These are phyloP conservation scores for Callospermophilus lateralis DNA, from an alignment of 2,113 vertebrate genomes.

Conservation along the genomic window DNA sequence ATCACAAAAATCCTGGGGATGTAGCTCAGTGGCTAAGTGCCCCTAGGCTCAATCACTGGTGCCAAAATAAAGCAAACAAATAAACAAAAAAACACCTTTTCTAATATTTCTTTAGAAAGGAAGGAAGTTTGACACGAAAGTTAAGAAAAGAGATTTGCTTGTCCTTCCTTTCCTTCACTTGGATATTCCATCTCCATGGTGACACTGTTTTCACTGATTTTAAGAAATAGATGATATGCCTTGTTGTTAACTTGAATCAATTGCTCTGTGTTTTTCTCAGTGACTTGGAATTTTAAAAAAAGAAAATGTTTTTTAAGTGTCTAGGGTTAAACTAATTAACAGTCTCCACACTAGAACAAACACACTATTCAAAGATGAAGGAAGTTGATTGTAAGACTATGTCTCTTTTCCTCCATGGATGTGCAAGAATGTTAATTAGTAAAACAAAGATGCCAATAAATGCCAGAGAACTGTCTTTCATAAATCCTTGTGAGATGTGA, in stretches of 20 bases:
- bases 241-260: constrained; percentile 47
- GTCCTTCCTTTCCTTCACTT: background rate
- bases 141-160: background rate
- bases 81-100: background rate
- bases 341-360: constrained; percentile 44
- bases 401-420: background rate
- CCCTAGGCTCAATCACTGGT: too few species aligned
- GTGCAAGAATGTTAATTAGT: constrained; percentile 65
- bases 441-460: constrained; percentile 38
- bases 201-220: background rate
- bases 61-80: too few species aligned
- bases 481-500: constrained; percentile 61
- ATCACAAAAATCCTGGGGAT: too few species aligned
- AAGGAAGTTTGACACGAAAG: background rate
- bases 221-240: background rate
- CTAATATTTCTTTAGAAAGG: background rate
- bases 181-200: background rate
- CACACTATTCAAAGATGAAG: constrained; percentile 65
- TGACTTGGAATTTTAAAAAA: constrained; percentile 14
- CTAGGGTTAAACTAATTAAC: constrained; percentile 40
- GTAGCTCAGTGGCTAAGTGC: too few species aligned
- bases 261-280: background rate
- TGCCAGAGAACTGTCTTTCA: constrained; percentile 51
- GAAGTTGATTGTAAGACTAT: constrained; percentile 29
- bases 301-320: background rate